Evolutionary conservation across 2,113 vertebrate species (phyloP), one percentile per base, ranked within the genome.

Genomic region (Bubo scandiacus): DNA sequence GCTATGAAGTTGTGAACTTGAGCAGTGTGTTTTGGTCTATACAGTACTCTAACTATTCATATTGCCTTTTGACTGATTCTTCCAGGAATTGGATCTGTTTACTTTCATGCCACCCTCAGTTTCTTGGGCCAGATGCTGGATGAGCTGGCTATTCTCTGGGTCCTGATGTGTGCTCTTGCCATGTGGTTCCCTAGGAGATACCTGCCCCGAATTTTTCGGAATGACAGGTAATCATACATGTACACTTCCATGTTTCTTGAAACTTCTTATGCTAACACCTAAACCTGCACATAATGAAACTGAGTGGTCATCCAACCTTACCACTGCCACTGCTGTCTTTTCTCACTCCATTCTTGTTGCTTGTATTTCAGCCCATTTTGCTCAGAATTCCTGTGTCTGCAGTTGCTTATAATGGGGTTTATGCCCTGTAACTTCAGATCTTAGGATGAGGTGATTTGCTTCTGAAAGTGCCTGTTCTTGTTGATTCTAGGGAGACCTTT

Each of bases 181-280:
- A 99, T 99, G 99, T 99, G 99, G 99, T 99, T 99, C 88, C 99
- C 99, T 52, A 99, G 99, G 96, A 98, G 99, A 94, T 99, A 99
- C 84, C 97, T 99, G 30, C 99, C 99, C 55, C 99, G 97, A 98
- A 98, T 99, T 88, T 99, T 99, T 96, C 98, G 98, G 67, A 99
- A 98, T 91, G 98, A 99, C 98, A 98, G 99, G 99, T 99, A 98
- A 95, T 77, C 10, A 26, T 77, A 65, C 3, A 6, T 16, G 3
- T 63, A 63, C 14, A 9, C 8, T 32, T 94, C 4, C 6, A 12
- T 26, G 8, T 74, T 57, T 94, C 54, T 55, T 74, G 45, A 71
- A 86, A 59, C 12, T 15, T 83, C 4, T 55, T 70, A 25, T 25
- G 17, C 30, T 83, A 25, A 36, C 45, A 52, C 27, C 21, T 68